Evolutionary conservation across 2,888 invertebrate species (phyloP).

Genomic region (Chydorus sphaericus): DNA sequence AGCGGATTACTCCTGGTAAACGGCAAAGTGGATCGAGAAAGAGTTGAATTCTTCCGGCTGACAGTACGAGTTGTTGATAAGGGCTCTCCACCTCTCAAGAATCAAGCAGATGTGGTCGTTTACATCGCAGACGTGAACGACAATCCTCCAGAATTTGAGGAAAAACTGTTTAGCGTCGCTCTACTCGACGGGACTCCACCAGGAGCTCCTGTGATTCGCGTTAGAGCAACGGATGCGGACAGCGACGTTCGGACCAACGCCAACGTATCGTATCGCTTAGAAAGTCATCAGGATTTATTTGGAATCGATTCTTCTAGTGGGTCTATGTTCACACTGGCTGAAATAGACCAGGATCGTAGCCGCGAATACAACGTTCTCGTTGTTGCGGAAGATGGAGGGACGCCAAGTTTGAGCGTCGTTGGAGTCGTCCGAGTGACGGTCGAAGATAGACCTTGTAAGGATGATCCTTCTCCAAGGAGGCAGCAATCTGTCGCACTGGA

Average conservation of each 20-base stretch:
- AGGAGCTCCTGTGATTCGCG: constrained; percentile 49
- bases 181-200: constrained; percentile 56
- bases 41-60: constrained; percentile 13
- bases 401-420: constrained; percentile 63
- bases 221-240: constrained; percentile 58
- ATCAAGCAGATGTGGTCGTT: constrained; percentile 14
- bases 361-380: constrained; percentile 46
- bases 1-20: constrained; percentile 17
- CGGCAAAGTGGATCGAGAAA: constrained; percentile 17
- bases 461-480: background rate
- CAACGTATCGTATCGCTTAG: constrained; percentile 55
- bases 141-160: constrained; percentile 18
- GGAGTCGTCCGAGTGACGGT: constrained; percentile 34
- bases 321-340: constrained; percentile 51
- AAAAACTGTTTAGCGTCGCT: constrained; percentile 32
- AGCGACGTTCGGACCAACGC: constrained; percentile 51
- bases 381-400: constrained; percentile 30
- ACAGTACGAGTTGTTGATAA: constrained; percentile 17
- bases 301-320: constrained; percentile 61
- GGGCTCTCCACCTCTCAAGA: background rate
- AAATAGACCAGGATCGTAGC: constrained; percentile 57
- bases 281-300: constrained; percentile 38
- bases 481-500: constrained; percentile 1
- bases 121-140: constrained; percentile 19
- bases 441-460: background rate